Percentiles rank a stretch among this genome's conserved stretches.
Conservation (phyloP, 1,140 invertebrate species). For the Temnothorax curvispinosus region DNA sequence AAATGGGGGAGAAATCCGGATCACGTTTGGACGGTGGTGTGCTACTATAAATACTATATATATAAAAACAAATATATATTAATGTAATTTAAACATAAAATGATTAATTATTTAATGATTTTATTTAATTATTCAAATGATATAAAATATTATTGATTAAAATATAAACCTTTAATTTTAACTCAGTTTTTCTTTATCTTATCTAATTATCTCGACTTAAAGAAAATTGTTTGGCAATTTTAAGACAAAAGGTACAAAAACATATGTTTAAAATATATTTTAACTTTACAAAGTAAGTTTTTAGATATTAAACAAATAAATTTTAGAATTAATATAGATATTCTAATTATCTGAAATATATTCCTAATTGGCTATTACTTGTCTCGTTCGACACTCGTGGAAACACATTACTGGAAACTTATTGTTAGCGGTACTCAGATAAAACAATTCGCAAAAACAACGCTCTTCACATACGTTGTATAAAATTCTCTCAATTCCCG, state of each 20-base stretch:
- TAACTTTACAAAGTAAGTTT: slow-evolving; percentile 3
- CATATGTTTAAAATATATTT: neutral
- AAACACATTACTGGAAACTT: neutral
- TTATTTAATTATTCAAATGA: neutral
- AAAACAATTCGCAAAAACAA: neutral
- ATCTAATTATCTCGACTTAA: neutral
- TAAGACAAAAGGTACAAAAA: neutral
- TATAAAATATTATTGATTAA: neutral
- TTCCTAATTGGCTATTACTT: neutral
- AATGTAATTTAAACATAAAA: too few relatives aligned
- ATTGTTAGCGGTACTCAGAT: neutral
- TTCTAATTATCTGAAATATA: neutral
- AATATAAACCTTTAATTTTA: neutral
- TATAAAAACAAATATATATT: neutral
- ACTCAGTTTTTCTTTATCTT: neutral
- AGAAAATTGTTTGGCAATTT: neutral
- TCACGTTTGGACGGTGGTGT: neutral
- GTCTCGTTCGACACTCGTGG: neutral
- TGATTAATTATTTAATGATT: too few relatives aligned
- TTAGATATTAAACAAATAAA: neutral
- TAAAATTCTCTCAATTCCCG: slow-evolving; percentile 10
- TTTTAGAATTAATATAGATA: neutral
- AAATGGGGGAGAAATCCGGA: neutral
- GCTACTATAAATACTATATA: neutral
- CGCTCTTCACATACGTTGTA: neutral